phyloP scores from a whole-genome alignment of 2,113 vertebrate species.

The Hassar affinis region DNA sequence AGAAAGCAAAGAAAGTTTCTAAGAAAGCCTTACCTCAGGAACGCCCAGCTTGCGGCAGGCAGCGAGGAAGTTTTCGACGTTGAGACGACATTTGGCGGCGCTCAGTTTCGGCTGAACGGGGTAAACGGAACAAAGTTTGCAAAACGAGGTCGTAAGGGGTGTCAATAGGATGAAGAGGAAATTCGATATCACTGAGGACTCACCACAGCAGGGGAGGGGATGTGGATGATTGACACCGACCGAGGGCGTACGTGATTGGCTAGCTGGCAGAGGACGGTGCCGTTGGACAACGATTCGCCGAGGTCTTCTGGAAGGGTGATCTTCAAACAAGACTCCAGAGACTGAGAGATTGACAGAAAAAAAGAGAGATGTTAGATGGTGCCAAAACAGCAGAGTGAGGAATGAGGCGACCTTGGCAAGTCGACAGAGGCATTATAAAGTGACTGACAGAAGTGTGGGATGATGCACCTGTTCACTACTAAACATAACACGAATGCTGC shows the following conservation, averaged over 20 bases:
- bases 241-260: constrained; percentile 81
- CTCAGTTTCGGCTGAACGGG: constrained; percentile 83
- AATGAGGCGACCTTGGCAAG: not conserved
- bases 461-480: not conserved
- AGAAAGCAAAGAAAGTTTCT: not conserved
- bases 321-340: constrained; percentile 77
- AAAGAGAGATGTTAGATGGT: constrained; percentile 5
- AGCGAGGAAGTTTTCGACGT: constrained; percentile 83
- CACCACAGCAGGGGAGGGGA: constrained; percentile 89
- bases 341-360: constrained; percentile 56
- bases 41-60: constrained; percentile 86
- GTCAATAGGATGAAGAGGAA: not conserved
- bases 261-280: constrained; percentile 84
- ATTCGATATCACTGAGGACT: constrained; percentile 49
- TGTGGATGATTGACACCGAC: constrained; percentile 81
- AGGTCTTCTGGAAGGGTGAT: constrained; percentile 75
- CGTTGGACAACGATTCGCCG: constrained; percentile 77
- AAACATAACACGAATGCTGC: too few relatives aligned
- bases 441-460: not conserved
- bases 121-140: not conserved
- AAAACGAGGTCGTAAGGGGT: not conserved
- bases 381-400: not conserved
- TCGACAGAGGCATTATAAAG: not conserved
- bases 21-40: constrained; percentile 75
- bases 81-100: constrained; percentile 79